phyloP scores from a whole-genome alignment of 2,797 vertebrate species.

The Cephalopachus bancanus region DNA sequence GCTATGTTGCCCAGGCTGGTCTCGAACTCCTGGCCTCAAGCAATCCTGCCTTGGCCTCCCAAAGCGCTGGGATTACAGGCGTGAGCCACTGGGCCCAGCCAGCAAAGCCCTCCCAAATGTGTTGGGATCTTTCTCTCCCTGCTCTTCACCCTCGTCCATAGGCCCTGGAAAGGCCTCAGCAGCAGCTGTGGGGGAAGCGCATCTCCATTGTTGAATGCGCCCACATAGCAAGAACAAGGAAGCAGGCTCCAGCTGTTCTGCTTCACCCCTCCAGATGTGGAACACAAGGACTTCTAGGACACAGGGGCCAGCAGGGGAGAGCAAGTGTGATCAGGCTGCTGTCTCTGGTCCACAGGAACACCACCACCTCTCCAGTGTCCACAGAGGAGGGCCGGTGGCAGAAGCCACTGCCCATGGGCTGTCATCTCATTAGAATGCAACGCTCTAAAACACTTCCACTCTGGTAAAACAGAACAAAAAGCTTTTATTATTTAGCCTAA shows the following conservation, averaged over 20 bases:
- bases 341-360: constrained; percentile 62
- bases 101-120: too few species aligned
- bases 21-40: too few species aligned
- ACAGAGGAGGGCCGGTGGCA: background rate
- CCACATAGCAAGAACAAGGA: background rate
- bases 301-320: constrained; percentile 11
- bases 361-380: constrained; percentile 9
- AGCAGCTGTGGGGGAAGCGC: background rate
- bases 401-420: background rate
- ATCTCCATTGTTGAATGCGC: background rate
- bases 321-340: constrained; percentile 29
- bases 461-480: constrained; percentile 61
- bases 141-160: constrained; percentile 41
- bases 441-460: constrained; percentile 31
- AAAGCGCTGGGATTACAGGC: too few species aligned
- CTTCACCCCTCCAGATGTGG: background rate
- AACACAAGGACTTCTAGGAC: background rate
- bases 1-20: too few species aligned
- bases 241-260: constrained; percentile 16
- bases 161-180: background rate
- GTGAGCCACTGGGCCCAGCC: too few species aligned
- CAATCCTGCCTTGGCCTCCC: too few species aligned
- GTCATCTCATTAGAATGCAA: constrained; percentile 38
- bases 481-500: constrained; percentile 40
- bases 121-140: background rate